A percentile compares a stretch with the other conserved stretches of the same genome.
Evolutionary conservation across 2,113 vertebrate species (phyloP).

Genomic region (Etia nguti): DNA sequence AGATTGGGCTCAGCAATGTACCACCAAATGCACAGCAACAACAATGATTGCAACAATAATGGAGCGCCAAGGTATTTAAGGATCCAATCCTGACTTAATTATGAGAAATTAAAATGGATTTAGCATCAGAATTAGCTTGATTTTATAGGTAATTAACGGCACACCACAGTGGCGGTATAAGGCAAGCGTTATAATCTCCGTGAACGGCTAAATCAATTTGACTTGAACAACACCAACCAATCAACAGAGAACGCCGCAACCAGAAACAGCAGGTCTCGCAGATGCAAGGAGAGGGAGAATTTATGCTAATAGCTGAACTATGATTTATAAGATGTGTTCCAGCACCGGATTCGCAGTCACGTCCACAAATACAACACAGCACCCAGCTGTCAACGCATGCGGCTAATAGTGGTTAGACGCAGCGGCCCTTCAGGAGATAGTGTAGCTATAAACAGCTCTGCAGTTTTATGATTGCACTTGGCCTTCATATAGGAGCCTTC

Average conservation of each 20-base stretch:
- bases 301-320: slow-evolving; percentile 69
- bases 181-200: slow-evolving; percentile 69
- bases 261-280: slow-evolving; percentile 62
- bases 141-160: slow-evolving; percentile 80
- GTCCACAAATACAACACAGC: slow-evolving; percentile 60
- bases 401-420: slow-evolving; percentile 54
- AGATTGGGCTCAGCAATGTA: slow-evolving; percentile 58
- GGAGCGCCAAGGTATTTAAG: slow-evolving; percentile 72
- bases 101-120: slow-evolving; percentile 80
- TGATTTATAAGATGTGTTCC: slow-evolving; percentile 70
- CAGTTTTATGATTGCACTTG: slow-evolving; percentile 58
- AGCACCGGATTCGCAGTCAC: slow-evolving; percentile 54
- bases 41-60: slow-evolving; percentile 74
- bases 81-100: slow-evolving; percentile 79
- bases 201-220: slow-evolving; percentile 78
- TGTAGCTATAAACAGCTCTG: slow-evolving; percentile 65
- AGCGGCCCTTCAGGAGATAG: slow-evolving; percentile 61
- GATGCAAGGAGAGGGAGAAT: slow-evolving; percentile 59
- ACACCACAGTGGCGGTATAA: slow-evolving; percentile 63
- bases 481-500: slow-evolving; percentile 65
- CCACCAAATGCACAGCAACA: slow-evolving; percentile 67
- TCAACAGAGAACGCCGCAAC: slow-evolving; percentile 35
- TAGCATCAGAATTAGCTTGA: slow-evolving; percentile 80
- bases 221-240: slow-evolving; percentile 68
- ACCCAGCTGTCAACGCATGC: slow-evolving; percentile 56